Base-by-base conservation (phyloP, 2,888 invertebrate genomes). In the Disparrhopalites patrizii region DNA sequence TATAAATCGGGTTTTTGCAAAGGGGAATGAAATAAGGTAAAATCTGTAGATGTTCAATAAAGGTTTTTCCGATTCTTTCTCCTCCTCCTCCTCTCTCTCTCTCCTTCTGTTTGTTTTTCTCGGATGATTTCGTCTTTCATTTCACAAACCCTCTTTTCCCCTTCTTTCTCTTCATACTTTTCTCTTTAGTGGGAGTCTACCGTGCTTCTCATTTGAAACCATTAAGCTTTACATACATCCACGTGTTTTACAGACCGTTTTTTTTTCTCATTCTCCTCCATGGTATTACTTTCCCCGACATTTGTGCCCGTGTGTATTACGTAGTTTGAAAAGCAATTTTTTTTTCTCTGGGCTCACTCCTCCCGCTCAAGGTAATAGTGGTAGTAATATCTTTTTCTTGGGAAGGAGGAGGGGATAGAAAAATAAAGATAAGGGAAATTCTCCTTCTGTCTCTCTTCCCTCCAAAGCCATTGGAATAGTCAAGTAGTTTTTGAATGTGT, bases 71-170 rank as follows among this genome's bases (percentile, higher is more conserved):
- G 25, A 38, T 28, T 33, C 36, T 23, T 25, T 20, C 23, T 47
- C n/a, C 47, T 47, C 23, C 23, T 20, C 47, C 47, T 23, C n/a
- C 20, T 8, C 47, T 31, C 20, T 28, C 38, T 20, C 64, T 65
- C 30, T 28, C 38, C 40, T 25, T 28, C 56, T 61, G 50, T 56
- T 62, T 62, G 61, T 62, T 62, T 66, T 66, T 62, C 56, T 62
- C 57, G 55, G 55, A 62, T 62, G 56, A 61, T 56, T 56, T 47
- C 61, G 33, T 40, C 55, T 55, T 58, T 54, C 38, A 58, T 58
- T 65, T 58, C 27, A 38, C 38, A 43, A 51, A 28, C 33, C 30
- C 28, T 30, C 25, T 52, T n/a, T 30, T 52, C 40, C 15, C 38
- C 28, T n/a, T 55, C 64, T 30, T 31, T 51, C 52, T 54, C 27